Conservation (phyloP, 2,888 invertebrate genomes). For the Apantesis nais region DNA sequence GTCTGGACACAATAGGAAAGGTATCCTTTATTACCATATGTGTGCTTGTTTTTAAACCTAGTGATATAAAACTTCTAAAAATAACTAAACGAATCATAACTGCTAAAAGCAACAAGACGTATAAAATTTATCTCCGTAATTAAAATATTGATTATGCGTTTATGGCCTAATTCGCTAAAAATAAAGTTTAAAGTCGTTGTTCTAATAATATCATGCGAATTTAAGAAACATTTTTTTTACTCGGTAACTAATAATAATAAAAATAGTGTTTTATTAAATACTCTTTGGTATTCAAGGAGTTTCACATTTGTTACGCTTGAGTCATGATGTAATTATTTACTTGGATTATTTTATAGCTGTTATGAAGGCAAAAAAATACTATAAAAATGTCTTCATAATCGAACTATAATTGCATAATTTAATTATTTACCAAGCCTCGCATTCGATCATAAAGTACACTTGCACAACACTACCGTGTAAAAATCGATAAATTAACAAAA, state of each 20-base stretch:
- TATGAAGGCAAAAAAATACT: conserved; percentile 17
- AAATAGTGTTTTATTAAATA: background rate
- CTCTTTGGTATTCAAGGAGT: conserved; percentile 21
- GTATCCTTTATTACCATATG: background rate
- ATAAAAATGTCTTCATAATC: background rate
- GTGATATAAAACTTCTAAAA: background rate
- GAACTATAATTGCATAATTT: conserved; percentile 9
- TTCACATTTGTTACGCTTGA: conserved; percentile 17
- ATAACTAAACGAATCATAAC: background rate
- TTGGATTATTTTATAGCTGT: conserved; percentile 13
- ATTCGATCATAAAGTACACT: conserved; percentile 2
- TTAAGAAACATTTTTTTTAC: conserved; percentile 15
- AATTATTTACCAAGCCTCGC: conserved; percentile 8
- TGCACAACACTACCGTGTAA: conserved; percentile 8
- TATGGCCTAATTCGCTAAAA: too few species aligned
- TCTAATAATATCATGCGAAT: background rate
- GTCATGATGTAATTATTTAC: conserved; percentile 23
- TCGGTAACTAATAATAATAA: too few species aligned
- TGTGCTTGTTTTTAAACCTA: background rate
- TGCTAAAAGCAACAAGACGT: background rate
- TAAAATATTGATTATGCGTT: background rate
- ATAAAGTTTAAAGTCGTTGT: background rate
- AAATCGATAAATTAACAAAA: conserved; percentile 5
- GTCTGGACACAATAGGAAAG: background rate
- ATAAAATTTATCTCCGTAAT: background rate